Evolutionary conservation across 2,888 invertebrate genomes (phyloP), one percentile per base, ranked within the genome.

Genomic region (Trypoxylon attenuatum): DNA sequence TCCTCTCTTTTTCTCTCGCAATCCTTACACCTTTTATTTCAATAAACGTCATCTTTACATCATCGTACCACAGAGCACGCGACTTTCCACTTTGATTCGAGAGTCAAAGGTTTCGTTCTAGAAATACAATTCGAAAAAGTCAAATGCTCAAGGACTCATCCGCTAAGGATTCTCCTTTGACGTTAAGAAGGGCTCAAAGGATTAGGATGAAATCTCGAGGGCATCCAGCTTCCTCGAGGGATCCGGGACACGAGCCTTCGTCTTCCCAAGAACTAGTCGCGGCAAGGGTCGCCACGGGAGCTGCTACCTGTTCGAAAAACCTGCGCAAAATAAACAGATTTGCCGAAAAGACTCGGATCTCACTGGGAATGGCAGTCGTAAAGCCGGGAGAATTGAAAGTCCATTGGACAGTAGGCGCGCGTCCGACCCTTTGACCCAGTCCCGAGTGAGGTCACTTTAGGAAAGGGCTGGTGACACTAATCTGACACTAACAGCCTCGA

Each of bases 301-400:
- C 23, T 46, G 15, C 61, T 76, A 74, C 73, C 75, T 73, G 77
- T 68, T 62, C 54, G 21, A 45, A 19, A 68, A 73, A 76, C 70
- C 63, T 56, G 56, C 43, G 73, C 70, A 82, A 81, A 82, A 83
- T 82, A 83, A 83, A 83, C 82, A 83, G 80, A 82, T 78, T 82
- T 81, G 49, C 29, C 51, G 39, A 56, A 51, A 59, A 45, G 59
- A 64, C 52, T 63, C 29, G n/a, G n/a, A 45, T 41, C 59, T 50
- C 18, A 33, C 15, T 33, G 13, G 52, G 60, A 15, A 70, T 68
- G 50, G 65, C 60, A 66, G 70, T 65, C 57, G 51, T 43, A 61
- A 65, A 69, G 65, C 63, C 38, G 58, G 43, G 38, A 47, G 67
- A 75, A 69, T 67, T 68, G 61, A 72, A 73, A 80, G 62, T 16